These are phyloP conservation scores for Adelges cooleyi DNA, from an alignment of 1,140 invertebrate genomes.

Conservation along the genomic window DNA sequence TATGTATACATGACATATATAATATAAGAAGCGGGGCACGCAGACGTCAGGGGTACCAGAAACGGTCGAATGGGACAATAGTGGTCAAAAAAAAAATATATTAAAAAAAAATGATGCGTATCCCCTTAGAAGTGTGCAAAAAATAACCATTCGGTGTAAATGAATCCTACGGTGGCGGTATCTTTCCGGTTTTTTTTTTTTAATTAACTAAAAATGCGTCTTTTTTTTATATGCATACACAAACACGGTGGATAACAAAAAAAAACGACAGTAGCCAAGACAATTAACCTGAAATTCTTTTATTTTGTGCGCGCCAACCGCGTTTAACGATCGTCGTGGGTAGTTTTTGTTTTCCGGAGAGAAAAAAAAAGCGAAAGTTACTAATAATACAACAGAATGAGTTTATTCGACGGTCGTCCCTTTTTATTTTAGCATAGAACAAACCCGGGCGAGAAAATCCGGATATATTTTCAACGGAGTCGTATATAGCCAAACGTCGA, in stretches of 20 bases:
- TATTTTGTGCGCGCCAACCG: not conserved
- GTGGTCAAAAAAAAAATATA: too few species aligned
- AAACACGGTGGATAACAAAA: too few species aligned
- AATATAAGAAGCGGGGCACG: too few species aligned
- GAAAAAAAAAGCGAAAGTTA: too few species aligned
- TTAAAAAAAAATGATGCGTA: not conserved
- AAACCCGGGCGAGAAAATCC: slow-evolving; percentile 1
- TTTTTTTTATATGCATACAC: slow-evolving; percentile 1
- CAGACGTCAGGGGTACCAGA: too few species aligned
- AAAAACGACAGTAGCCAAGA: not conserved
- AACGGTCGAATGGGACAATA: too few species aligned
- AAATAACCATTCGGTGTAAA: slow-evolving; percentile 12
- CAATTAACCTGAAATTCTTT: slow-evolving; percentile 25
- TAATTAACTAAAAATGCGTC: slow-evolving; percentile 16
- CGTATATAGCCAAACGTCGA: not conserved
- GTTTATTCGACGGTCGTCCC: not conserved
- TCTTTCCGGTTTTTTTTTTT: slow-evolving; percentile 21
- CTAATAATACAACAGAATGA: too few species aligned
- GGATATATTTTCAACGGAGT: not conserved
- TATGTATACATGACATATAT: not conserved
- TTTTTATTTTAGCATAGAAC: not conserved
- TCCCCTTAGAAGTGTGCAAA: not conserved
- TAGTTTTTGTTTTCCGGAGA: not conserved
- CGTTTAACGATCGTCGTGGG: slow-evolving; percentile 2
- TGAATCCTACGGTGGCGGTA: not conserved